Conservation (phyloP, 2,113 vertebrate genomes). For the Ctenomys sociabilis region DNA sequence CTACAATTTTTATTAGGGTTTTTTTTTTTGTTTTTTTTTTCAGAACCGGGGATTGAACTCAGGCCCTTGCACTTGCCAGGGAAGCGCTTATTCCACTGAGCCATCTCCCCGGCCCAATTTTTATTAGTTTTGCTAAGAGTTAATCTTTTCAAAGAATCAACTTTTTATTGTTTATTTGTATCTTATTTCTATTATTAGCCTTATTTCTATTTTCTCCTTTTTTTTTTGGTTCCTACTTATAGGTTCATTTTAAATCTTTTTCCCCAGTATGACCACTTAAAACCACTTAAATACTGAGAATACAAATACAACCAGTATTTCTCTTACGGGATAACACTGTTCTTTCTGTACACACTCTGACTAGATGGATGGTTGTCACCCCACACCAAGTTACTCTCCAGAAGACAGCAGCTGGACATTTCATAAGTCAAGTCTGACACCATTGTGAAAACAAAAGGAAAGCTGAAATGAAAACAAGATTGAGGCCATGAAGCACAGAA, state of each 20-base stretch:
- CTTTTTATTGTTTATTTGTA: background rate
- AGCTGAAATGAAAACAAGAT: background rate
- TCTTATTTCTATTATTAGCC: background rate
- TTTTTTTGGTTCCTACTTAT: too few relatives aligned
- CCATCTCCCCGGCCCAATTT: too few relatives aligned
- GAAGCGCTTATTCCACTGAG: too few relatives aligned
- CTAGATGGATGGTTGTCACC: background rate
- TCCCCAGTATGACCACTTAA: background rate
- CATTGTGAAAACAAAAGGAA: background rate
- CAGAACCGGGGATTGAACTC: too few relatives aligned
- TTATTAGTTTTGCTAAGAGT: background rate
- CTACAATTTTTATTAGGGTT: too few relatives aligned
- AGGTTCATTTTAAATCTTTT: background rate
- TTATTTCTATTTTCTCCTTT: background rate
- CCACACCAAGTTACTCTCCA: background rate
- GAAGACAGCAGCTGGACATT: background rate
- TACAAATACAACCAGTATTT: background rate
- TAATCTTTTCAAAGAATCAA: background rate
- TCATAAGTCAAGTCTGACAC: background rate
- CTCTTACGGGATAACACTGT: background rate
- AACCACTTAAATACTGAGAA: background rate
- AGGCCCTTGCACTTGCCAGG: too few relatives aligned
- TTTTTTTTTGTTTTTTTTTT: too few relatives aligned
- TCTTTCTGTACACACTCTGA: background rate
- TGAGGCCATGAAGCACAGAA: background rate